Percentiles rank a stretch among this genome's conserved stretches.
These are phyloP conservation scores for Peromyscus californicus DNA, from an alignment of 2,113 vertebrate genomes.

Conservation along the genomic window DNA sequence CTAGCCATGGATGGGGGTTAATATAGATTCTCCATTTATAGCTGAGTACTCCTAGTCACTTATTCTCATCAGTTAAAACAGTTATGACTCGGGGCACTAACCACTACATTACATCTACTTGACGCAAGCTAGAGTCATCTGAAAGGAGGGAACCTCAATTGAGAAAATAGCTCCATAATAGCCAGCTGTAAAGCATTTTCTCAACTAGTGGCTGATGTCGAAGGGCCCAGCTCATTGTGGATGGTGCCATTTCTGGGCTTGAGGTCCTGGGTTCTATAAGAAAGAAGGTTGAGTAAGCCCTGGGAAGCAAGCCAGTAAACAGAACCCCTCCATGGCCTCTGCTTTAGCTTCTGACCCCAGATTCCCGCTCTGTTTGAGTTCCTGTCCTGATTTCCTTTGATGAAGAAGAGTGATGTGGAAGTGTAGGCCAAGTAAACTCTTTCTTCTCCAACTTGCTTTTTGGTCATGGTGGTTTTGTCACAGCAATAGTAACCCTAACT, in stretches of 20 bases:
- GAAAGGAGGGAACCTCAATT: neutral
- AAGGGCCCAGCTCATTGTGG: neutral
- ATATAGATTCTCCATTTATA: neutral
- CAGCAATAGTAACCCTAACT: neutral
- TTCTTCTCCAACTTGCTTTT: neutral
- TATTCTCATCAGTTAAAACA: neutral
- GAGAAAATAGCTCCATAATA: neutral
- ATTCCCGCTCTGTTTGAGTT: neutral
- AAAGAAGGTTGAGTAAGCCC: neutral
- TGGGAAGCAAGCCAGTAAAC: neutral
- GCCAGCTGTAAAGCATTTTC: neutral
- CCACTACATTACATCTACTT: neutral
- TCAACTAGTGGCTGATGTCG: neutral
- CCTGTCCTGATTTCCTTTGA: neutral
- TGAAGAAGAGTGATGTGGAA: neutral
- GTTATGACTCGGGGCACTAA: neutral
- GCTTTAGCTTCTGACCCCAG: neutral
- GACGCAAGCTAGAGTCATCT: neutral
- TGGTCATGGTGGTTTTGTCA: neutral
- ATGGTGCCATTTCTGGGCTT: neutral
- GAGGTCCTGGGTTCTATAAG: neutral
- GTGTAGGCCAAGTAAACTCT: neutral
- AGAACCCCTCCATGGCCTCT: neutral
- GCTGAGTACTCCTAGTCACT: neutral
- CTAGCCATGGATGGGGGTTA: neutral